Conservation (phyloP, 2,113 vertebrate genomes). For the Mohoua ochrocephala region DNA sequence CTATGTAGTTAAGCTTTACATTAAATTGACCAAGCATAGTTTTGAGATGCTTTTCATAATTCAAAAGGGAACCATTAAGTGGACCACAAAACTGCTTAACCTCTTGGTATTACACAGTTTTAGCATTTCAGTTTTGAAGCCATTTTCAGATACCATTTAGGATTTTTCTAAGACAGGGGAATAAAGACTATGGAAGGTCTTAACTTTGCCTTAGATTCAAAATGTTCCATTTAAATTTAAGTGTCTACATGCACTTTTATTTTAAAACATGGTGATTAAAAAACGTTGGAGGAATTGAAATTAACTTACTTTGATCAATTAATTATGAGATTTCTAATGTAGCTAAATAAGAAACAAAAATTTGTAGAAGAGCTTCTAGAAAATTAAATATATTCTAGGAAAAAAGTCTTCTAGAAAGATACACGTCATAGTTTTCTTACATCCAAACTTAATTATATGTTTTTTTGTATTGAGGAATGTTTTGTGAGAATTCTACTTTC, state of each 20-base stretch:
- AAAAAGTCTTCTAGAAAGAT: not conserved
- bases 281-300: not conserved
- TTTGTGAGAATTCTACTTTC: not conserved
- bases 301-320: not conserved
- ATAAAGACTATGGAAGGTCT: not conserved
- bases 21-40: not conserved
- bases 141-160: not conserved
- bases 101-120: not conserved
- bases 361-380: not conserved
- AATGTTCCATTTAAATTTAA: not conserved
- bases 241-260: not conserved
- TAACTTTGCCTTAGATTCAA: not conserved
- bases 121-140: not conserved
- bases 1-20: not conserved
- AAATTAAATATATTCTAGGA: not conserved
- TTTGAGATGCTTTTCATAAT: not conserved
- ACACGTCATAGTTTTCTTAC: not conserved
- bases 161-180: not conserved
- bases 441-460: not conserved
- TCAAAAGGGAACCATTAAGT: not conserved
- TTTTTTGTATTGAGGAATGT: not conserved
- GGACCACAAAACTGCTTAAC: not conserved
- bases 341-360: not conserved
- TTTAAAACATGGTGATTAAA: not conserved
- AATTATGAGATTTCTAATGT: not conserved